Percentiles rank a stretch among this genome's conserved stretches.
These are phyloP conservation scores for Gymnocephalus cernua DNA, from an alignment of 2,113 vertebrate genomes.

Conservation along the genomic window DNA sequence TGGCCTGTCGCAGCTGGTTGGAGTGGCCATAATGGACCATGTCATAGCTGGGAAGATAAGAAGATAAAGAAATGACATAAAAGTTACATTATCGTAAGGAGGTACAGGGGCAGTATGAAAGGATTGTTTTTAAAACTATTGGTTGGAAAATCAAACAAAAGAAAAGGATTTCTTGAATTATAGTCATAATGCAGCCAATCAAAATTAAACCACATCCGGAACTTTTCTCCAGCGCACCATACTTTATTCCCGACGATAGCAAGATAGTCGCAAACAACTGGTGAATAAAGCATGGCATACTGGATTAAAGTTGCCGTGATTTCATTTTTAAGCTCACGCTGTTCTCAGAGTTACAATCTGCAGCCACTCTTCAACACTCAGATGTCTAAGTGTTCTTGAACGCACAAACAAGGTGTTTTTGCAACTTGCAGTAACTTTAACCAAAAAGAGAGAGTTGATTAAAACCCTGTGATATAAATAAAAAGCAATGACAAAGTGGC, in stretches of 20 bases:
- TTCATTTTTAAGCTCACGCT: neutral
- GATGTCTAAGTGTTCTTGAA: neutral
- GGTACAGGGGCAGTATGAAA: neutral
- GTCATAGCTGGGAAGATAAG: slow-evolving; percentile 89
- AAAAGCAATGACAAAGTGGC: neutral
- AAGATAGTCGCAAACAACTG: neutral
- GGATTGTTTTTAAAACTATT: neutral
- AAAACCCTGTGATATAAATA: neutral
- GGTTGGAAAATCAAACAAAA: neutral
- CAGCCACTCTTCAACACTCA: neutral
- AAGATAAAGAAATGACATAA: neutral
- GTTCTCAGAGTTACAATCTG: neutral
- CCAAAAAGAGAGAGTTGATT: neutral
- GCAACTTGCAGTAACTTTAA: neutral
- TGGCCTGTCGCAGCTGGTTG: slow-evolving; percentile 97
- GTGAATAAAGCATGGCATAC: neutral
- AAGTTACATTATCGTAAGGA: neutral
- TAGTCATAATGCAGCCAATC: neutral
- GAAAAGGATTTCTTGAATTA: neutral
- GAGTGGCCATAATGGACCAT: slow-evolving; percentile 99
- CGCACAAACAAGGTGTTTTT: neutral
- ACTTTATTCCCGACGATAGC: neutral
- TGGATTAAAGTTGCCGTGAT: neutral
- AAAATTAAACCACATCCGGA: neutral
- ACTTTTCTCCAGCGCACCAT: neutral